Conservation (phyloP, 2,888 invertebrate species). For the Diarsia mendica region DNA sequence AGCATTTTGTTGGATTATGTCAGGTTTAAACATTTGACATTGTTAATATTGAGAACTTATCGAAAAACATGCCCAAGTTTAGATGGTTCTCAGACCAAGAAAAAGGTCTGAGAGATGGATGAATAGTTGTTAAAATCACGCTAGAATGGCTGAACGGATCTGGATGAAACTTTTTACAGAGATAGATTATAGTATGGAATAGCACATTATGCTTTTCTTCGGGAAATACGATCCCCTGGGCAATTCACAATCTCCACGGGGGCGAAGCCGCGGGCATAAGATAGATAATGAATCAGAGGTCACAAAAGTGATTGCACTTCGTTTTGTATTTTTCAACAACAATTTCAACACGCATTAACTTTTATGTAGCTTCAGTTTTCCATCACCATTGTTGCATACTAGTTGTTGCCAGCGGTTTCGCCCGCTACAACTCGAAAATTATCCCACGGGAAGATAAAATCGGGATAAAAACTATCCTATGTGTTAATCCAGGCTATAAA, state of each 20-base stretch:
- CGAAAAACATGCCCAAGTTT: neutral
- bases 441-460: too few relatives aligned
- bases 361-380: neutral
- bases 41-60: neutral
- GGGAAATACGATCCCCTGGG: too few relatives aligned
- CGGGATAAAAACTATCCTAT: too few relatives aligned
- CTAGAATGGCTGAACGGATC: neutral
- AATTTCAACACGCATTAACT: neutral
- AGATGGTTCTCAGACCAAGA: too few relatives aligned
- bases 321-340: neutral
- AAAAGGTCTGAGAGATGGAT: too few relatives aligned
- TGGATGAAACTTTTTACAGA: neutral
- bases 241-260: neutral
- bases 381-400: neutral
- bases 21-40: neutral
- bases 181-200: neutral
- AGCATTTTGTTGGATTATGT: neutral
- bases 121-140: neutral
- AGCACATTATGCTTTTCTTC: too few relatives aligned
- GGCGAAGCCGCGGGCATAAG: too few relatives aligned
- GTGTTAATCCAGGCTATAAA: too few relatives aligned
- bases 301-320: neutral
- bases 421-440: too few relatives aligned
- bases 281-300: neutral
- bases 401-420: too few relatives aligned